Base-by-base conservation (phyloP, 2,888 invertebrate species). In the Zootermopsis nevadensis region DNA sequence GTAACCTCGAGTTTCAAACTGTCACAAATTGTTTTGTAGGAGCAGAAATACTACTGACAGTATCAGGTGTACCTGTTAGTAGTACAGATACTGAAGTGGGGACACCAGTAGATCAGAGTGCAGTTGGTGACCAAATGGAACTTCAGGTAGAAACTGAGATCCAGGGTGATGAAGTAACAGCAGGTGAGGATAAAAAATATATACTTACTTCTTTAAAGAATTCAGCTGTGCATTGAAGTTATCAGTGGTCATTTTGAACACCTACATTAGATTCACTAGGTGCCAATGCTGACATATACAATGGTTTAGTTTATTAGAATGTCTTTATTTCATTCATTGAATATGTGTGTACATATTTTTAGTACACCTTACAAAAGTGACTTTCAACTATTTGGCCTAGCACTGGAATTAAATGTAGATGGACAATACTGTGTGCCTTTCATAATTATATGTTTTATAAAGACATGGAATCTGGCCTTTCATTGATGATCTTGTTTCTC, bases 21-120 rank as follows among this genome's bases (percentile, higher is more conserved):
- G 60, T 1, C 10, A 4, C n/a, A 12, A n/a, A n/a, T 60, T 1
- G 4, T 24, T 31, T 79, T 55, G 10, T 38, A 79, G 79, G 79
- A n/a, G 66, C 60, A 79, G 79, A 79, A n/a, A 79, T 79, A 35
- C 53, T 79, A 19, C 22, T 79, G 35, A 79, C 79, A 38, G 79
- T 79, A 24, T 79, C 79, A 3, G 66, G 79, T 4, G 38, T 79
- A 12, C 79, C 79, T 12, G 7, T 79, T 3, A 38, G 24, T 38
- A 31, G 27, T 30, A 24, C 77, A 77, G 53, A 77, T 22, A 3
- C 15, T 53, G 60, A 79, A 38, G 79, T 33, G 22, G n/a, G 10
- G 4, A 27, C 33, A 33, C 22, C 38, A 10, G 66, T 60, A 8
- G 66, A 66, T 24, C 60, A 60, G 60, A 66, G 60, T 35, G 79